phyloP scores from a whole-genome alignment of 2,113 vertebrate genomes.

The Antechinus stuartii region DNA sequence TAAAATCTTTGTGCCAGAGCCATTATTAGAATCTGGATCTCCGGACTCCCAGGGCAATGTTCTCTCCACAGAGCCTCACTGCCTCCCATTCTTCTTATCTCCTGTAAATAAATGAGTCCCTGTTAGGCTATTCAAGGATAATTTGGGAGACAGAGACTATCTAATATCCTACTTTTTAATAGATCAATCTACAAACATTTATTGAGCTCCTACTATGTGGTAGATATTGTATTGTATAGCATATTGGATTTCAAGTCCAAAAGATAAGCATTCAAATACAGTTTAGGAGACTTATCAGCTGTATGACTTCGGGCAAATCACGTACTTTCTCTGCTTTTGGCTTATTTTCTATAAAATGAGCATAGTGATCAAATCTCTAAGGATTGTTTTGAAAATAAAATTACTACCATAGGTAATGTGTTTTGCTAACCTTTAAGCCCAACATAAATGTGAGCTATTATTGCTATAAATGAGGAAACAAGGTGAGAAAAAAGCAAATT shows the following conservation, averaged over 20 bases:
- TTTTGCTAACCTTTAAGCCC: background rate
- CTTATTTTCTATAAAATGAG: background rate
- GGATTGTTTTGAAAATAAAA: background rate
- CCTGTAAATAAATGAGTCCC: background rate
- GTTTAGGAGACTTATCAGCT: background rate
- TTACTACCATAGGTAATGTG: background rate
- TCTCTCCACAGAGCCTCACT: background rate
- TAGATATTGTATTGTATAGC: background rate
- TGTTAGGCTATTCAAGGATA: background rate
- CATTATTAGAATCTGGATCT: background rate
- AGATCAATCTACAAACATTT: background rate
- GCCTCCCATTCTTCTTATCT: background rate
- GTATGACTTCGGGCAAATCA: background rate
- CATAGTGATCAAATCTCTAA: background rate
- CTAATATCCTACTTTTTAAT: background rate
- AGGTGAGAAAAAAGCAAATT: background rate
- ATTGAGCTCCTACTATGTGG: background rate
- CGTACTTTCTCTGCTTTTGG: background rate
- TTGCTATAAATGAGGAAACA: background rate
- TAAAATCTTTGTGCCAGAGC: background rate
- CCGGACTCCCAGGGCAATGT: background rate
- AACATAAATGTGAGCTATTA: background rate
- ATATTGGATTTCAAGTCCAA: background rate
- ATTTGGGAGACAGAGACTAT: background rate
- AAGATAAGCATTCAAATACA: background rate